These are phyloP conservation scores for Erinaceus europaeus DNA, from an alignment of 2,113 vertebrate genomes.

Conservation along the genomic window DNA sequence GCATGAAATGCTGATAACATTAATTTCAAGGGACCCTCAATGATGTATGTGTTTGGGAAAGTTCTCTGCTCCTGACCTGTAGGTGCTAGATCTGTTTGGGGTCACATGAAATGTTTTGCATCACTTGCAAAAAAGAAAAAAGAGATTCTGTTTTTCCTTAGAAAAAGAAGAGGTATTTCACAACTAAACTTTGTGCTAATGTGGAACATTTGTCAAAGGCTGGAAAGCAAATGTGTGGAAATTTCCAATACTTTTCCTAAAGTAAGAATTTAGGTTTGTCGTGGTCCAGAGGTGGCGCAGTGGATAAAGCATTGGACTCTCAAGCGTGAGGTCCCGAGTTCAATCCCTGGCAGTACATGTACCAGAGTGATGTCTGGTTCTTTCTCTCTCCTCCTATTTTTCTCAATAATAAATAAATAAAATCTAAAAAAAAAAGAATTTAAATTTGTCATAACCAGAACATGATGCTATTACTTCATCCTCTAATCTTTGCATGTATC, in stretches of 20 bases:
- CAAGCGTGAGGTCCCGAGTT: too few relatives aligned
- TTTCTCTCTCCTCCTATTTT: too few relatives aligned
- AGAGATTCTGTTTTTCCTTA: constrained; percentile 8
- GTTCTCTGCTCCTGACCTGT: constrained; percentile 40
- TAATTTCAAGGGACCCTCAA: constrained; percentile 20
- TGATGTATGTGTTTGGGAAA: constrained; percentile 40
- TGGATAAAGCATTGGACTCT: too few relatives aligned
- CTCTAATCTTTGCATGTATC: background rate
- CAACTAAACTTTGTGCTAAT: background rate
- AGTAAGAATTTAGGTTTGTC: background rate
- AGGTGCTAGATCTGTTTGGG: constrained; percentile 45
- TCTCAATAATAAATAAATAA: too few relatives aligned
- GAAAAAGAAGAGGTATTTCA: constrained; percentile 33
- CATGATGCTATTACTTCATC: background rate
- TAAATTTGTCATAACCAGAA: background rate
- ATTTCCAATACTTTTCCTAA: background rate
- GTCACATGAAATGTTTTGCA: constrained; percentile 31
- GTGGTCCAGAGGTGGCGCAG: too few relatives aligned
- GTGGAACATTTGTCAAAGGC: background rate
- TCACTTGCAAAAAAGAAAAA: constrained; percentile 45
- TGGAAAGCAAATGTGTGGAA: background rate
- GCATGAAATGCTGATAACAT: background rate
- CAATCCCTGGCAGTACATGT: too few relatives aligned
- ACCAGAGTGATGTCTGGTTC: too few relatives aligned
- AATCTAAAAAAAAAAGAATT: too few relatives aligned